Percentiles rank a stretch among this genome's conserved stretches.
phyloP scores from a whole-genome alignment of 1,140 invertebrate species.

The Periplaneta americana region DNA sequence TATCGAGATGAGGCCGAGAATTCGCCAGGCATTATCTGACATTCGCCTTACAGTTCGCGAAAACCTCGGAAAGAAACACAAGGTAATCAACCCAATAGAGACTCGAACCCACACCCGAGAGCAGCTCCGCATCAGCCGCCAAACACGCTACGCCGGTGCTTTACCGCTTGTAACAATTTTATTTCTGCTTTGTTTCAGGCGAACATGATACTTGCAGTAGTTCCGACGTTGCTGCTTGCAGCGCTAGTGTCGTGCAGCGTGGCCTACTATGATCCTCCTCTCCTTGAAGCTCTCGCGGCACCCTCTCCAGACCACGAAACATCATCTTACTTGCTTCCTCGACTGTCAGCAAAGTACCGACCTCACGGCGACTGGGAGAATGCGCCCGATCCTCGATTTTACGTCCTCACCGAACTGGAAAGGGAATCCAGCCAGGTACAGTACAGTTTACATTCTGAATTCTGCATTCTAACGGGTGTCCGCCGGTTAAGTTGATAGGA shows the following conservation, averaged over 20 bases:
- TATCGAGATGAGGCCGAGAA: too few relatives aligned
- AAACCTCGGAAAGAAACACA: too few relatives aligned
- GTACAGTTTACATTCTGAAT: too few relatives aligned
- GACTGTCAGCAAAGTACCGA: not conserved
- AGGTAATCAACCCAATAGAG: too few relatives aligned
- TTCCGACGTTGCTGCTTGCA: not conserved
- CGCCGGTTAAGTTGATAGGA: too few relatives aligned
- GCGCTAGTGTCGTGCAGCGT: not conserved
- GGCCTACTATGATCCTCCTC: not conserved
- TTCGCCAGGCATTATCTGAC: too few relatives aligned
- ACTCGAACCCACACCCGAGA: too few relatives aligned
- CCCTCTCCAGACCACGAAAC: not conserved
- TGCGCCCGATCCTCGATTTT: conserved; percentile 30
- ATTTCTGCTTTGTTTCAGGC: not conserved
- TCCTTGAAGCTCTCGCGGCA: not conserved
- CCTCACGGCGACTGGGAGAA: conserved; percentile 20
- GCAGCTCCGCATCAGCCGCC: too few relatives aligned
- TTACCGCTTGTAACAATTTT: too few relatives aligned
- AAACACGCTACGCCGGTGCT: too few relatives aligned
- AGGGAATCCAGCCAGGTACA: not conserved
- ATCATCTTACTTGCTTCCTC: not conserved
- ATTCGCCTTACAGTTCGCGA: too few relatives aligned
- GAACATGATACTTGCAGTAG: not conserved
- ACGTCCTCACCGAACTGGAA: conserved; percentile 33
- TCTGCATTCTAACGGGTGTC: too few relatives aligned